These are phyloP conservation scores for Pyralis farinalis DNA, from an alignment of 2,888 invertebrate species.

Conservation along the genomic window DNA sequence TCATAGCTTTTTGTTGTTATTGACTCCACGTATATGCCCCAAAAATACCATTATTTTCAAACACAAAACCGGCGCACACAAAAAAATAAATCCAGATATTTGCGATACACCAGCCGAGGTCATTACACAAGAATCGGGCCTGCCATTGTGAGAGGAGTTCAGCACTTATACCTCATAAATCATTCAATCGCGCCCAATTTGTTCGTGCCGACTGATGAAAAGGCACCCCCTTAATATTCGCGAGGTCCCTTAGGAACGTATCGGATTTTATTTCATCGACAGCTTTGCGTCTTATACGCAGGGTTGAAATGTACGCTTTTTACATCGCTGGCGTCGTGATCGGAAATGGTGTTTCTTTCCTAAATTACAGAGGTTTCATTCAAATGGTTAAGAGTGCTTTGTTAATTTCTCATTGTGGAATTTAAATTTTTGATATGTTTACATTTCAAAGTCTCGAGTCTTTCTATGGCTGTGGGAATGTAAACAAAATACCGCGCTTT, in stretches of 20 bases:
- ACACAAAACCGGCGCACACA: not conserved
- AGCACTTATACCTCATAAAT: constrained; percentile 49
- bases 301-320: constrained; percentile 9
- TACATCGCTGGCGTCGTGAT: no score
- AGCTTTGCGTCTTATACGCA: constrained; percentile 16
- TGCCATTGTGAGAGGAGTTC: constrained; percentile 28
- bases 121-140: constrained; percentile 24
- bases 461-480: no score
- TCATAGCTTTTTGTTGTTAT: no score
- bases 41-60: not conserved
- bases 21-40: no score
- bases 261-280: constrained; percentile 33
- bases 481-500: no score
- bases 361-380: no score
- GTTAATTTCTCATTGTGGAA: no score
- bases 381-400: no score
- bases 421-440: no score
- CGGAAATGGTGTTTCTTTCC: no score
- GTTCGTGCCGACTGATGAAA: constrained; percentile 50
- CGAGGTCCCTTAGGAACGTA: constrained; percentile 29
- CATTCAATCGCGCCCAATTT: constrained; percentile 52
- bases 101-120: constrained; percentile 30
- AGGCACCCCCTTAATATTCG: constrained; percentile 40
- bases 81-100: constrained; percentile 19
- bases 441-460: no score